These are phyloP conservation scores for Geodia barretti DNA, from an alignment of 37 sponge, comb jelly and placozoan genomes.

Conservation along the genomic window DNA sequence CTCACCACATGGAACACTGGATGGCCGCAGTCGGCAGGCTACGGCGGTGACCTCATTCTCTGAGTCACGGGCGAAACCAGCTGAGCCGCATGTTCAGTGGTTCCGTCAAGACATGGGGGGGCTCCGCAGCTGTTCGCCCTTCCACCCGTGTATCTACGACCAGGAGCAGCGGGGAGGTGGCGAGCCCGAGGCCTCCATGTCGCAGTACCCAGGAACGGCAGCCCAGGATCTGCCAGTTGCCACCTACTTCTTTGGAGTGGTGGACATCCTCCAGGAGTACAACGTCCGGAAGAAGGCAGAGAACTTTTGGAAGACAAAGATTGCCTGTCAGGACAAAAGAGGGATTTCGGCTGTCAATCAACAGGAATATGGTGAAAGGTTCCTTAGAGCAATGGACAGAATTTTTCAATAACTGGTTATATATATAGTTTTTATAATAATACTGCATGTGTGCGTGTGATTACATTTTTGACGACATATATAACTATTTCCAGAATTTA, in stretches of 20 bases:
- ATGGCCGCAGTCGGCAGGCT: not conserved
- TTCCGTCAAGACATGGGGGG: slow-evolving; percentile 75
- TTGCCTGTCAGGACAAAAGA: slow-evolving; percentile 47
- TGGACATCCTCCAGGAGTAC: slow-evolving; percentile 93
- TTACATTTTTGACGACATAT: no score
- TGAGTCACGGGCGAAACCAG: not conserved
- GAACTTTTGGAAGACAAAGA: slow-evolving; percentile 66
- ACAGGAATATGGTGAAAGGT: slow-evolving; percentile 66
- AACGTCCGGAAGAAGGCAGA: slow-evolving; percentile 75
- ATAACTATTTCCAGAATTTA: not conserved
- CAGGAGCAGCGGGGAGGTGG: not conserved
- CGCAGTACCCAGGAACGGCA: not conserved
- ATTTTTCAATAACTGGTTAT: slow-evolving; percentile 38
- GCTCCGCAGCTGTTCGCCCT: slow-evolving; percentile 39
- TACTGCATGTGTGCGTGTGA: no score
- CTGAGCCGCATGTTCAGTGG: slow-evolving; percentile 44
- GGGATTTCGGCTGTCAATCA: slow-evolving; percentile 76
- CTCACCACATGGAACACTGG: not conserved
- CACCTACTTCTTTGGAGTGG: slow-evolving; percentile 85
- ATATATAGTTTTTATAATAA: not conserved
- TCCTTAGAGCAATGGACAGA: slow-evolving; percentile 57
- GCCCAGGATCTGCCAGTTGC: slow-evolving; percentile 21
- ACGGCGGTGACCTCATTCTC: not conserved
- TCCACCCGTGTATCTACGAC: slow-evolving; percentile 37
- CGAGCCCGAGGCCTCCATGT: not conserved